phyloP scores from a whole-genome alignment of 2,888 invertebrate species.

The Ophion obscuratus region DNA sequence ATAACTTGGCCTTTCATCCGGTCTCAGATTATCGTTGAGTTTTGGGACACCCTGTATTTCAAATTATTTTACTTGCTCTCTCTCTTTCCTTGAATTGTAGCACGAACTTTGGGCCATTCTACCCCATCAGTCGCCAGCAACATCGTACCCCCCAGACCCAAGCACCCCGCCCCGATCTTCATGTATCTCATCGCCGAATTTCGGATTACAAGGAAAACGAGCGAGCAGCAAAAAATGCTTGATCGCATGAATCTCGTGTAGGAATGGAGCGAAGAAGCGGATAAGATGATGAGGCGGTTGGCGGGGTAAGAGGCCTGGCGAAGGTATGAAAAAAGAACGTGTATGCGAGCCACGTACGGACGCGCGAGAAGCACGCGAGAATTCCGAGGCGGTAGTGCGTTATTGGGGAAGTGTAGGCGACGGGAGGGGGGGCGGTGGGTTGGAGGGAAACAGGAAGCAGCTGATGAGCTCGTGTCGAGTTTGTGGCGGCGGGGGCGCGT shows the following conservation, averaged over 20 bases:
- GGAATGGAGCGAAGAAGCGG: conserved; percentile 11
- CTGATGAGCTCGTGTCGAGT: conserved; percentile 76
- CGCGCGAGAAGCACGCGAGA: background rate
- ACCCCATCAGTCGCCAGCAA: no score
- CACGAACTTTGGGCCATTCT: no score
- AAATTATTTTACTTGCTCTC: no score
- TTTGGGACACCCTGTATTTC: no score
- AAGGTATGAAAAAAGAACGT: background rate
- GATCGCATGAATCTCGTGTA: no score
- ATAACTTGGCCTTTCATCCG: no score
- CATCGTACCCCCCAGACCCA: background rate
- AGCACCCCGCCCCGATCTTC: no score
- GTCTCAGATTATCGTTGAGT: no score
- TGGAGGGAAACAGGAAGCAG: conserved; percentile 79
- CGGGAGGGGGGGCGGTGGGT: conserved; percentile 27
- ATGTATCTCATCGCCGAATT: no score
- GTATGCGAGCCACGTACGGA: conserved; percentile 14
- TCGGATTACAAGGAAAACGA: no score
- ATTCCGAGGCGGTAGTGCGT: conserved; percentile 9
- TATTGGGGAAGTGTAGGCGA: conserved; percentile 40
- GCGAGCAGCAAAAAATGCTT: no score
- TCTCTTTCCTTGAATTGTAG: no score
- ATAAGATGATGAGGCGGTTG: conserved; percentile 8
- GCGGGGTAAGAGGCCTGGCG: background rate
- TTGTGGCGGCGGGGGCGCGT: conserved; percentile 80